Percentiles rank a stretch among this genome's conserved stretches.
These are phyloP conservation scores for Lithobates sylvaticus DNA, from an alignment of 2,797 vertebrate genomes.

Conservation along the genomic window DNA sequence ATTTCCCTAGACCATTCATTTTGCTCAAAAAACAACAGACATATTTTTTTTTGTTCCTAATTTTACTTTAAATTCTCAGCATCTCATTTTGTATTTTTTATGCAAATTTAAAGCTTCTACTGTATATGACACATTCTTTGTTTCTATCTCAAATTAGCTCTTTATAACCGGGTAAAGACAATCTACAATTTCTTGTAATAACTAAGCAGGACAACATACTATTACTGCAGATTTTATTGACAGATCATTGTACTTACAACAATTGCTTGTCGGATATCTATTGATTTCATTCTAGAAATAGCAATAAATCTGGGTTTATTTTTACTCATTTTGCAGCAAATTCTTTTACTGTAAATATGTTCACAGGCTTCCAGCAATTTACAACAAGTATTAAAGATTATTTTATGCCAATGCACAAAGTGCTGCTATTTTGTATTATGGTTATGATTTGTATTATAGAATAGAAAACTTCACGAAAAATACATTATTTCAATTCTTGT, in stretches of 20 bases:
- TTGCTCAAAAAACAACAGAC: too few species aligned
- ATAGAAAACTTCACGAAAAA: not conserved
- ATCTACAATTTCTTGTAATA: not conserved
- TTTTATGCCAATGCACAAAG: not conserved
- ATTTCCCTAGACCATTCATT: too few species aligned
- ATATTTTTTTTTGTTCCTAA: too few species aligned
- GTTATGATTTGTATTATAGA: not conserved
- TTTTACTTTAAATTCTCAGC: too few species aligned
- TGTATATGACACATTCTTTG: too few species aligned
- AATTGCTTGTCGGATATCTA: not conserved
- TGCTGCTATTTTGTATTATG: not conserved
- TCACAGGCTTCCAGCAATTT: not conserved
- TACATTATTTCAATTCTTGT: not conserved
- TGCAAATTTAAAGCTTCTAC: too few species aligned
- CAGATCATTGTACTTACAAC: not conserved
- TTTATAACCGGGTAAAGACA: not conserved
- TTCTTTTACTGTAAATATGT: not conserved
- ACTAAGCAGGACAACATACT: not conserved
- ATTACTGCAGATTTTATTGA: not conserved
- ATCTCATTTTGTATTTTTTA: too few species aligned
- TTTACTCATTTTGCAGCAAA: not conserved
- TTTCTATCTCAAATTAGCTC: not conserved
- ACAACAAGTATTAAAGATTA: not conserved
- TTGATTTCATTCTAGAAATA: not conserved
- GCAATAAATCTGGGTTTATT: not conserved